Evolutionary conservation across 2,888 invertebrate species (phyloP), one percentile per base, ranked within the genome.

Genomic region (Sminthurinus aureus): DNA sequence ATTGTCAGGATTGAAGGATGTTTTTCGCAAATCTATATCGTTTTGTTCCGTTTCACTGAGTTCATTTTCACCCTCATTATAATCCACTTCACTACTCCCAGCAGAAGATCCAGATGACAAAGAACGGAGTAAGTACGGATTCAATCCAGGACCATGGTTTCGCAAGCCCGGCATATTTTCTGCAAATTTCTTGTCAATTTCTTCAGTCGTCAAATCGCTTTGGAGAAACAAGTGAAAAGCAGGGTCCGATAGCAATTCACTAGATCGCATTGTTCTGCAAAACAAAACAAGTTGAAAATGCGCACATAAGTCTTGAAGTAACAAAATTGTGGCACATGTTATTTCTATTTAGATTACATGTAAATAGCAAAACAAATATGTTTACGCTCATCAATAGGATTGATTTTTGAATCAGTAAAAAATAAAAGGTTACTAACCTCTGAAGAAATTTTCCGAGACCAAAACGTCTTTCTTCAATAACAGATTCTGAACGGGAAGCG

Each of bases 221-320:
- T 88, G 87, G 26, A 87, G 85, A 83, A 88, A 86, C 78, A 87
- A 84, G 81, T 86, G 87, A 82, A 88, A 84, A 20, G 86, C 85
- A 51, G 87, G 71, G 50, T 87, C 87, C 11, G 85, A 85, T 20
- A 86, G 82, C 66, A 87, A 84, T 67, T 84, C 85, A 79, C 82
- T 84, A 24, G 86, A 86, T 77, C 84, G 74, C 85, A 87, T 79
- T n/a, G 87, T 82, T 75, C 87, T 87, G 77, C 38, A 84, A 75
- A 74, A 67, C 22, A 22, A 52, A 83, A 52, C 1, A 13, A 81
- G 20, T 50, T 77, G 58, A 76, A 20, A 22, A 50, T 12, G 18
- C n/a, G 24, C 58, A 66, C 15, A 52, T n/a, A n/a, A n/a, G n/a
- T n/a, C n/a, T n/a, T n/a, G n/a, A n/a, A n/a, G n/a, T n/a, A n/a